These are phyloP conservation scores for Mactromeris polynyma DNA, from an alignment of 2,888 invertebrate genomes.

Conservation along the genomic window DNA sequence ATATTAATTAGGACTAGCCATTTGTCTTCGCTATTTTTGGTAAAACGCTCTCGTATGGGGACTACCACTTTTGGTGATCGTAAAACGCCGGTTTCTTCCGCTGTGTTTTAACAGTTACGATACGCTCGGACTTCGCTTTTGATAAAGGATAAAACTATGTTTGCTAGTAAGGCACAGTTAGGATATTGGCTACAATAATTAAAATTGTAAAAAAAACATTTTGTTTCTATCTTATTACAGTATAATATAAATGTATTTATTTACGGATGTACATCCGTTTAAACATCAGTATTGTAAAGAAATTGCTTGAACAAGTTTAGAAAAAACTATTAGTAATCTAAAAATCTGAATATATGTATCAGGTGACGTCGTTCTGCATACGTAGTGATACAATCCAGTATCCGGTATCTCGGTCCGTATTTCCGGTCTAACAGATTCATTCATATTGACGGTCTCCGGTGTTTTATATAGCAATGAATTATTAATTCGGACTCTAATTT, in stretches of 20 bases:
- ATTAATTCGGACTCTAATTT: neutral
- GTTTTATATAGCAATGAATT: constrained; percentile 7
- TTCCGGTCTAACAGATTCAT: neutral
- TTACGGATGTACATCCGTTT: neutral
- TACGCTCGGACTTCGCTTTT: too few relatives aligned
- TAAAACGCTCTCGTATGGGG: too few relatives aligned
- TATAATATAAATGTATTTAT: neutral
- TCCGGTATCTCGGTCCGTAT: neutral
- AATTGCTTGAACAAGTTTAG: neutral
- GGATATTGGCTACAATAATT: neutral
- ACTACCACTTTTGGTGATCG: too few relatives aligned
- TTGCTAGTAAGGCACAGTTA: neutral
- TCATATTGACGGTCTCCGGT: neutral
- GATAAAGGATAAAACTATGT: too few relatives aligned
- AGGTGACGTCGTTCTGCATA: neutral
- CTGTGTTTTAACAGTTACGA: too few relatives aligned
- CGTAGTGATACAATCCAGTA: neutral
- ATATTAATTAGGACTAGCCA: neutral
- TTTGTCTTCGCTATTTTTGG: neutral
- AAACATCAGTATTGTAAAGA: neutral
- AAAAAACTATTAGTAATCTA: neutral
- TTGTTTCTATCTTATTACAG: neutral
- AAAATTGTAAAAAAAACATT: neutral
- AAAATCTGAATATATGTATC: neutral
- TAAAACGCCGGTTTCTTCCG: too few relatives aligned